A percentile compares a stretch with the other conserved stretches of the same genome.
These are phyloP conservation scores for Ciconia boyciana DNA, from an alignment of 2,113 vertebrate species.

Conservation along the genomic window DNA sequence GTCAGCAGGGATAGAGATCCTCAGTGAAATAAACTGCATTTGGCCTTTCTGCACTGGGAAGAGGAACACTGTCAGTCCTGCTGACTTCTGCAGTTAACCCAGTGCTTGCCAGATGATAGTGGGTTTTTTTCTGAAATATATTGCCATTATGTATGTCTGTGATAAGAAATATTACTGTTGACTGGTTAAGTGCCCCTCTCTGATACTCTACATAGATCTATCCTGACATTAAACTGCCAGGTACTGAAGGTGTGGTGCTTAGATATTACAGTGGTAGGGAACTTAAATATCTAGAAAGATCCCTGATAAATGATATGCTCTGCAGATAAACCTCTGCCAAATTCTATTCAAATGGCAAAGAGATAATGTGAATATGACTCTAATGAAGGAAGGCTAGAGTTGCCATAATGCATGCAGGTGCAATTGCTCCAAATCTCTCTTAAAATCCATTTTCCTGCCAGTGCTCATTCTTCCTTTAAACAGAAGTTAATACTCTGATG, in stretches of 20 bases:
- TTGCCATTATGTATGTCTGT: not conserved
- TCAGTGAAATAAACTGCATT: not conserved
- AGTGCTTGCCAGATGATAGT: not conserved
- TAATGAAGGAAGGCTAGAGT: conserved; percentile 68
- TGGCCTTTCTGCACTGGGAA: not conserved
- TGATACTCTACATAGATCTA: not conserved
- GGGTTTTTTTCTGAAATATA: not conserved
- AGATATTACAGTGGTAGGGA: not conserved
- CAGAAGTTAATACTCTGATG: conserved; percentile 68
- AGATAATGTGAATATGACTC: conserved; percentile 65
- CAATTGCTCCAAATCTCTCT: conserved; percentile 70
- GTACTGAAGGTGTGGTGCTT: not conserved
- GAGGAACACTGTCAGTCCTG: not conserved
- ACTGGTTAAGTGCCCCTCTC: not conserved
- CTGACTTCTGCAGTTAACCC: not conserved
- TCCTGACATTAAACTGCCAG: not conserved
- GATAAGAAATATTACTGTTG: not conserved
- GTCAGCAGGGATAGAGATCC: not conserved
- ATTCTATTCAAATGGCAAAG: conserved; percentile 56
- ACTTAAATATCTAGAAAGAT: conserved; percentile 17
- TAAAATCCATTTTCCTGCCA: conserved; percentile 69
- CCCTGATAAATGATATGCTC: not conserved
- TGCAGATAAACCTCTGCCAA: conserved; percentile 55
- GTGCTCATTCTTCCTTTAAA: conserved; percentile 63
- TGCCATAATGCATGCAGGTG: conserved; percentile 66